phyloP scores from a whole-genome alignment of 1,140 invertebrate species.

The Spodoptera litura region DNA sequence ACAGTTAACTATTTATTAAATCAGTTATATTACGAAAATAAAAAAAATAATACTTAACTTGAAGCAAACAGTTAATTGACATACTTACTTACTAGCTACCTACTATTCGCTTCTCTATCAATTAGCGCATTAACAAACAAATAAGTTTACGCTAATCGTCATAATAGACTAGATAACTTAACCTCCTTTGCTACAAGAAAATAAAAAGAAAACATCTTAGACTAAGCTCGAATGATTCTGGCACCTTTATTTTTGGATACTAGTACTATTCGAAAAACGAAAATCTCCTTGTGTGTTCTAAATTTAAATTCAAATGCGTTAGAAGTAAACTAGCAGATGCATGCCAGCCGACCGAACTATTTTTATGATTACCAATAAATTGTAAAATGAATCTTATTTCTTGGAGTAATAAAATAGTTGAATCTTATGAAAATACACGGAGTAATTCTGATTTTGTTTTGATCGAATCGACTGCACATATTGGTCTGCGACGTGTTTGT shows the following conservation, averaged over 20 bases:
- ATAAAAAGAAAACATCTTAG: not conserved
- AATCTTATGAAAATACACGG: not conserved
- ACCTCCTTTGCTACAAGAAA: not conserved
- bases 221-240: not conserved
- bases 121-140: slow-evolving; percentile 19
- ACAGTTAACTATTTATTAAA: too few species aligned
- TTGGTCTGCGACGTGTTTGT: not conserved
- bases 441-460: slow-evolving; percentile 2
- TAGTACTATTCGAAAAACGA: slow-evolving; percentile 11
- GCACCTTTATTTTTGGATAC: slow-evolving; percentile 19
- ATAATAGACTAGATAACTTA: not conserved
- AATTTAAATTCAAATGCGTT: slow-evolving; percentile 33
- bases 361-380: slow-evolving; percentile 33
- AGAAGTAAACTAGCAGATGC: slow-evolving; percentile 28
- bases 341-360: slow-evolving; percentile 29
- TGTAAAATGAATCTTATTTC: slow-evolving; percentile 22
- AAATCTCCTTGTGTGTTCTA: slow-evolving; percentile 34
- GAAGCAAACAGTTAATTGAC: too few species aligned
- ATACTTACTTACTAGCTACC: not conserved
- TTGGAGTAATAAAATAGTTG: not conserved
- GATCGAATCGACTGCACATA: not conserved
- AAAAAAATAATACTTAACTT: too few species aligned
- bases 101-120: slow-evolving; percentile 8
- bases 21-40: too few species aligned
- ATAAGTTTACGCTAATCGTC: slow-evolving; percentile 4